A percentile compares a stretch with the other conserved stretches of the same genome.
These are phyloP conservation scores for Macropus fuliginosus DNA, from an alignment of 2,797 vertebrate genomes.

Conservation along the genomic window DNA sequence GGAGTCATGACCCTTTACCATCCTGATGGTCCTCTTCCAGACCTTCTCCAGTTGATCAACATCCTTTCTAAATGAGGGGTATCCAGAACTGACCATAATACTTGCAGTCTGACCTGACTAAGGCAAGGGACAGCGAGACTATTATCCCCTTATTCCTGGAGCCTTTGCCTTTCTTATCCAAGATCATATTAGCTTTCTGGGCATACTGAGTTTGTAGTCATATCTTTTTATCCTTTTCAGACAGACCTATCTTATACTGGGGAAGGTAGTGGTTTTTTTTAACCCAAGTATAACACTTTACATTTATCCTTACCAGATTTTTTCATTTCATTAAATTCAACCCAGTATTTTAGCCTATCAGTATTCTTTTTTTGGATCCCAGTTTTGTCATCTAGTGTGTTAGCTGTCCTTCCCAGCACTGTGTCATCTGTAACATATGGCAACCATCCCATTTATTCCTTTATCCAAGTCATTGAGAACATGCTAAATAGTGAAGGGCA, in stretches of 20 bases:
- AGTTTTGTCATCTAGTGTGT: background rate
- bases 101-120: background rate
- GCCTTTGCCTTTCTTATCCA: background rate
- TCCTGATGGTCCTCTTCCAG: background rate
- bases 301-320: background rate
- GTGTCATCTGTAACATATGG: background rate
- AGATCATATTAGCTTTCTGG: background rate
- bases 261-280: background rate
- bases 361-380: background rate
- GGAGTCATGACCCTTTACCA: background rate
- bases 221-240: background rate
- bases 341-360: background rate
- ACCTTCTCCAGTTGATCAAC: background rate
- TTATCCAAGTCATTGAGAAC: background rate
- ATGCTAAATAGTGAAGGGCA: background rate
- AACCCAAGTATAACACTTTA: background rate
- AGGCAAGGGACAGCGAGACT: background rate
- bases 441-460: background rate
- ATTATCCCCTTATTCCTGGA: background rate
- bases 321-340: background rate
- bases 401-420: background rate
- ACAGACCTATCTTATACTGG: background rate
- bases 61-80: background rate
- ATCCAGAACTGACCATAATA: background rate
- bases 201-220: background rate